Evolutionary conservation across 2,888 invertebrate species (phyloP).

Genomic region (Drosophila seclusa): DNA sequence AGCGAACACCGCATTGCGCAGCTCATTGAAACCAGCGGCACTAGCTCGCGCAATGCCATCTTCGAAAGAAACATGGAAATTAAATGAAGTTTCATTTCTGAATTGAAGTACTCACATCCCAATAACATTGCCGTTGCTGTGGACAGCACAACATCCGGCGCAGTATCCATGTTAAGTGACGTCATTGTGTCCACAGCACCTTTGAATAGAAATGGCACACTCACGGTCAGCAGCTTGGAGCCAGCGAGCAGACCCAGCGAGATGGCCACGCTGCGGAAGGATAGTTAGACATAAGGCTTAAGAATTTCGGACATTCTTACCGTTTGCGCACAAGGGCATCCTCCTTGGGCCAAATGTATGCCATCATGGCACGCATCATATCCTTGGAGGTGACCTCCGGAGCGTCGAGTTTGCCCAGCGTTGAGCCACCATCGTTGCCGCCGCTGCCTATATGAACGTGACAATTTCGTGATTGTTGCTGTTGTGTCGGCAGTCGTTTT

Average conservation of each 20-base stretch:
- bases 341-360: slow-evolving; percentile 98
- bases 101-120: slow-evolving; percentile 89
- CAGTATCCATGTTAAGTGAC: slow-evolving; percentile 90
- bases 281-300: slow-evolving; percentile 84
- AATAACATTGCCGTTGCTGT: slow-evolving; percentile 92
- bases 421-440: slow-evolving; percentile 85
- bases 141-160: slow-evolving; percentile 92
- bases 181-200: slow-evolving; percentile 91
- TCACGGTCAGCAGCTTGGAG: slow-evolving; percentile 95
- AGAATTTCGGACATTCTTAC: slow-evolving; percentile 43
- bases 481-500: slow-evolving; percentile 57
- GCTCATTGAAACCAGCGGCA: slow-evolving; percentile 96
- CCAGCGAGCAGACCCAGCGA: slow-evolving; percentile 92
- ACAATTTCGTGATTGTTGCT: slow-evolving; percentile 89
- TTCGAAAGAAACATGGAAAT: slow-evolving; percentile 81
- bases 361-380: slow-evolving; percentile 95
- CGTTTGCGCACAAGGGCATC: slow-evolving; percentile 82
- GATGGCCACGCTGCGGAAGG: slow-evolving; percentile 90
- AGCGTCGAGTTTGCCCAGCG: slow-evolving; percentile 88
- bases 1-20: slow-evolving; percentile 98
- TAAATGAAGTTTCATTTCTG: background rate
- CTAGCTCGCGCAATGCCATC: slow-evolving; percentile 97
- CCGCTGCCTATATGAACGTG: slow-evolving; percentile 95
- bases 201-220: slow-evolving; percentile 98
- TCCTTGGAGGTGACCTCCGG: slow-evolving; percentile 89